Percentiles rank a stretch among this genome's conserved stretches.
Conservation (phyloP, 1,140 invertebrate genomes). For the Magallana gigas region DNA sequence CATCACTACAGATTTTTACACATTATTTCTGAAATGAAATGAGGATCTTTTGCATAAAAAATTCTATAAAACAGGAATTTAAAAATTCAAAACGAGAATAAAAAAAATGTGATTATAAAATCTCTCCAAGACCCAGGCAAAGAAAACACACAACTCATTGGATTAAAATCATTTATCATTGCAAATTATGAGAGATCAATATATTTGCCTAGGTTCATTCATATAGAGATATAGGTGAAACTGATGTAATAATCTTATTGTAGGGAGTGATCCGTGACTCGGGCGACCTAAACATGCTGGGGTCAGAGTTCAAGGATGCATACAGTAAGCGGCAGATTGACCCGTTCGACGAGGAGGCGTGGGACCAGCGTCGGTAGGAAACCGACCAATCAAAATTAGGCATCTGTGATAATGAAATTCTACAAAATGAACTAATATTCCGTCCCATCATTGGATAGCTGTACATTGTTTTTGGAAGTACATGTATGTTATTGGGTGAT, state of each 20-base stretch:
- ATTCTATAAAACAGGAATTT: no score
- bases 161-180: no score
- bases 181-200: no score
- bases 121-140: no score
- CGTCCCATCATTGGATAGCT: not conserved
- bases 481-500: not conserved
- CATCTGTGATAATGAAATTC: not conserved
- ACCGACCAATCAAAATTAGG: conserved; percentile 7
- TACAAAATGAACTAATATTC: not conserved
- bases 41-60: no score
- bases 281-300: conserved; percentile 76
- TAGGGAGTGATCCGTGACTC: conserved; percentile 78
- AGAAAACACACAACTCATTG: no score
- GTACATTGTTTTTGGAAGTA: not conserved
- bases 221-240: no score
- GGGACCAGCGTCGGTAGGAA: conserved; percentile 61
- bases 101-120: no score
- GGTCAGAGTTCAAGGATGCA: conserved; percentile 73
- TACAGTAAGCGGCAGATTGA: conserved; percentile 72
- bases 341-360: conserved; percentile 75
- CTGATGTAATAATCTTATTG: conserved; percentile 42
- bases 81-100: no score
- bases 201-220: no score
- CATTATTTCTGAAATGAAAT: no score
- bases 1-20: no score